These are phyloP conservation scores for Trichonephila clavata DNA, from an alignment of 1,140 invertebrate species.

Conservation along the genomic window DNA sequence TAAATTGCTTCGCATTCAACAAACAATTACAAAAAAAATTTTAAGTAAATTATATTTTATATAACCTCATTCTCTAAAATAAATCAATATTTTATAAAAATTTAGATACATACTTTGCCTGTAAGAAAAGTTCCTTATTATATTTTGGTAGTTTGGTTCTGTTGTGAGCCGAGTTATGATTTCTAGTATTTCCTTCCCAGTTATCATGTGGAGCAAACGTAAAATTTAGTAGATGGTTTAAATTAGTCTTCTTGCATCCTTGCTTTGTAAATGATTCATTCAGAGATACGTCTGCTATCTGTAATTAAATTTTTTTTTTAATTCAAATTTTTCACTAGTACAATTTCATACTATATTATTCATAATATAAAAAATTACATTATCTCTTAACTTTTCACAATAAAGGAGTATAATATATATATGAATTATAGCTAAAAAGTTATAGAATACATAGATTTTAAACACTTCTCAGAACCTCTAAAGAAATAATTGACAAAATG, in stretches of 20 bases:
- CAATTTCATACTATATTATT: neutral
- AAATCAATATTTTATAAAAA: neutral
- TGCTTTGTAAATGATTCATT: conserved; percentile 89
- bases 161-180: conserved; percentile 9
- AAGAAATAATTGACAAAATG: no score
- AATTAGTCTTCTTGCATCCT: conserved; percentile 94
- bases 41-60: no score
- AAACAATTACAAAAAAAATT: no score
- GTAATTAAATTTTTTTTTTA: neutral
- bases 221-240: conserved; percentile 94
- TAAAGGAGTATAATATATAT: no score
- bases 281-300: conserved; percentile 85
- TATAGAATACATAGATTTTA: no score
- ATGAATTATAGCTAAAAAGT: no score
- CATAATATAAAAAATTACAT: neutral
- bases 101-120: conserved; percentile 88
- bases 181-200: conserved; percentile 45
- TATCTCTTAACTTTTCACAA: neutral
- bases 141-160: conserved; percentile 83
- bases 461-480: no score
- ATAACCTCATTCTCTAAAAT: no score
- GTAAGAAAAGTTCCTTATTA: conserved; percentile 95
- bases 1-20: no score
- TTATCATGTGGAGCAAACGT: conserved; percentile 87
- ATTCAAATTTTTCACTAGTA: neutral